phyloP scores from a whole-genome alignment of 2,113 vertebrate species.

The chimpanzee (Pan troglodytes) region DNA sequence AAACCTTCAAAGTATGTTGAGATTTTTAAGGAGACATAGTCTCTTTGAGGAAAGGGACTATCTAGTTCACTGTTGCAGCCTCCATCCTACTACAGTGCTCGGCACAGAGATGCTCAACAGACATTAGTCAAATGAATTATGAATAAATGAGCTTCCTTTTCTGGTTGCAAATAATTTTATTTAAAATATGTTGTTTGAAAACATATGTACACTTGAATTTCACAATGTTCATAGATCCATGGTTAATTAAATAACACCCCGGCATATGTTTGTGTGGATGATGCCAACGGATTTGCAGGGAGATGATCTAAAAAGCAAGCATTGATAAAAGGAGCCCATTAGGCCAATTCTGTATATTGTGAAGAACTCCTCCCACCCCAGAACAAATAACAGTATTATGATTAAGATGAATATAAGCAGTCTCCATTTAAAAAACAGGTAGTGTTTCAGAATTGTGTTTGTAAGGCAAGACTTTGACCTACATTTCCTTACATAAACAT shows the following conservation, averaged over 20 bases:
- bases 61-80: background rate
- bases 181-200: constrained; percentile 73
- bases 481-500: background rate
- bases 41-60: background rate
- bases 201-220: constrained; percentile 69
- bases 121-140: background rate
- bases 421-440: background rate
- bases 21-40: background rate
- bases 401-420: background rate
- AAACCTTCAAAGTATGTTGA: constrained; percentile 7
- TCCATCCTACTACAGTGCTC: background rate
- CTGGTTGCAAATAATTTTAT: constrained; percentile 55
- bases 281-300: constrained; percentile 6
- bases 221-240: constrained; percentile 49
- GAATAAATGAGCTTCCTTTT: constrained; percentile 50
- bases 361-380: background rate
- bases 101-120: background rate
- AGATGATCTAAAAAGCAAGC: constrained; percentile 27
- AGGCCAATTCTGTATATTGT: background rate
- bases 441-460: constrained; percentile 1
- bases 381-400: background rate
- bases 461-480: constrained; percentile 28
- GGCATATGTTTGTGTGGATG: constrained; percentile 61
- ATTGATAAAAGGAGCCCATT: background rate
- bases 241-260: constrained; percentile 63